Base-by-base conservation (phyloP, 2,797 vertebrate genomes). In the Myotis myotis region DNA sequence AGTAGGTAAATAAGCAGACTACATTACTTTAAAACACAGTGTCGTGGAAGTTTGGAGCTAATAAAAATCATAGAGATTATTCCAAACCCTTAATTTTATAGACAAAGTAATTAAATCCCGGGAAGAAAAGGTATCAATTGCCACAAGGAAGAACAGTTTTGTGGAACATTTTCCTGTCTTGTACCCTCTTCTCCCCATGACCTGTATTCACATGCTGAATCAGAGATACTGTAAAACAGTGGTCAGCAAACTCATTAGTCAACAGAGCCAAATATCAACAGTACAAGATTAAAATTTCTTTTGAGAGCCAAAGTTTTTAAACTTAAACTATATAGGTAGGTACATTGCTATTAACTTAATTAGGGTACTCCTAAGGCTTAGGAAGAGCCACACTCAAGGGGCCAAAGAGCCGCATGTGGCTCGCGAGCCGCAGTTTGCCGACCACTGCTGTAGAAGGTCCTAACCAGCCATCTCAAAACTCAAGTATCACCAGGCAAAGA, bases 401-500 rank as follows among this genome's bases (percentile, higher is more conserved):
- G 41, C 41, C 41, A 44, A 44, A 44, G 41, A 44, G 9, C 41
- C 41, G 2, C 41, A 44, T 44, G 41, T 44, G 41, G 8, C 41
- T 44, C 2, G 41, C 8, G 41, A 44, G 41, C 41, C 9, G 9
- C 41, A 44, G 41, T 44, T 44, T 44, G 41, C 41, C 9, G 41
- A 44, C 41, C 41, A 44, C 41, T 75, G 47, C 51, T 71, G 1
- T 20, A 20, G 36, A 51, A 72, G 64, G 93, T 62, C 57, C 68
- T 33, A 71, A 76, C 38, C n/a, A n/a, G 36, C 38, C 16, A 66
- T 38, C 78, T 87, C 66, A 70, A 89, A 93, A 94, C 49, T 62
- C 92, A 91, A 72, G 23, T 36, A 36, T n/a, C 90, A 87, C 83
- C 87, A 74, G 72, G 83, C 81, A 66, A 91, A 88, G 82, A 66